A percentile compares a stretch with the other conserved stretches of the same genome.
These are phyloP conservation scores for Acrobeloides nanus DNA, from an alignment of 2,888 invertebrate genomes.

Conservation along the genomic window DNA sequence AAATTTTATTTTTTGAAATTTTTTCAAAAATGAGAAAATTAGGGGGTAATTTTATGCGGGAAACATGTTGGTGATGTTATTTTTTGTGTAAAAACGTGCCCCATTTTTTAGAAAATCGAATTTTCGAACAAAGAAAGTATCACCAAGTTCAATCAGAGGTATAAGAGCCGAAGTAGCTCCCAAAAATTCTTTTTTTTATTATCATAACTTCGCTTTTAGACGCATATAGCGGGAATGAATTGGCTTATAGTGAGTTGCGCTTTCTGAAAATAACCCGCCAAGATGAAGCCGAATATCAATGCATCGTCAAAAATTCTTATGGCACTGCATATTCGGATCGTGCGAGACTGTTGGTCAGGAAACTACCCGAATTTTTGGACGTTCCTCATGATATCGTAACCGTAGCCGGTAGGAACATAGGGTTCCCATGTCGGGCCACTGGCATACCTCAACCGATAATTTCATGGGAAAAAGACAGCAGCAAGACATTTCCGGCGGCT, in stretches of 20 bases:
- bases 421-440: slow-evolving; percentile 79
- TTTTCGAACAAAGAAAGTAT: too few relatives aligned
- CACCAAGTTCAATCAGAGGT: too few relatives aligned
- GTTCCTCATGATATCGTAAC: slow-evolving; percentile 76
- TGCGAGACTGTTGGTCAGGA: slow-evolving; percentile 60
- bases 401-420: slow-evolving; percentile 75
- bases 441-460: slow-evolving; percentile 72
- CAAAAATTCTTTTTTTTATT: too few relatives aligned
- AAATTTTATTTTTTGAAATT: too few relatives aligned
- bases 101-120: too few relatives aligned
- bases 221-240: slow-evolving; percentile 3
- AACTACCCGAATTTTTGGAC: slow-evolving; percentile 74
- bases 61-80: too few relatives aligned
- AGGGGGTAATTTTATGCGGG: too few relatives aligned
- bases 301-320: slow-evolving; percentile 78
- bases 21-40: too few relatives aligned
- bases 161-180: too few relatives aligned
- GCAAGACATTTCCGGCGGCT: slow-evolving; percentile 76
- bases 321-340: slow-evolving; percentile 81
- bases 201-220: too few relatives aligned
- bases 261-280: slow-evolving; percentile 63
- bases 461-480: slow-evolving; percentile 53
- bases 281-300: slow-evolving; percentile 83
- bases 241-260: background rate
- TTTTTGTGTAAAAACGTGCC: too few relatives aligned